Base-by-base conservation (phyloP, 92 coral and sea anemone genomes). In the Epizoanthus ramosus region DNA sequence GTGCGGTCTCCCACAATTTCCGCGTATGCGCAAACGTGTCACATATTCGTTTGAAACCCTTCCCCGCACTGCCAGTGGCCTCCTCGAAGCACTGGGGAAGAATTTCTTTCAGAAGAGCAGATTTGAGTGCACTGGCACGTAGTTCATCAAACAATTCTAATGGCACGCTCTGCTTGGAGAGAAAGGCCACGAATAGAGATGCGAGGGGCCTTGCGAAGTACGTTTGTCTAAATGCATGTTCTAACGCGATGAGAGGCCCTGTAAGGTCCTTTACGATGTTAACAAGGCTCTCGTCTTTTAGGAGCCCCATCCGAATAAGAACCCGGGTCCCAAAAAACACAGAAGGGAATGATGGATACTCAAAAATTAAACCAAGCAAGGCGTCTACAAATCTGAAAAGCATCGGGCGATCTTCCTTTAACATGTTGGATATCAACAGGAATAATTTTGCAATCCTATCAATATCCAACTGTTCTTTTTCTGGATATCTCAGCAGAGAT, bases 151-250 rank as follows among this genome's bases (percentile, higher is more conserved):
- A 57, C 37, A 83, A 75, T 54, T 85, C 28, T 57, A 91, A 79
- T 47, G 69, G 75, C 0, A 87, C 80, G 67, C 80, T 91, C 59
- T 89, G 88, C 68, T 87, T 96, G 64, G 92, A 84, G 24, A 96
- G 89, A 84, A 96, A 96, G 60, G 97, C 93, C 7, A 88, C 91
- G 45, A 96, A 96, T 63, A 90, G 70, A 10, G 92, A 80, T 2
- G 98, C 98, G 35, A 94, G 94, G 71, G 86, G 45, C 88, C 91
- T 85, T 19, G 99, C 97, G 70, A 96, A 96, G 85, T 93, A 96
- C 2, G 83, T 75, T 71, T 90, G 88, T 16, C 56, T 23, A 28
- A 89, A 91, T 8, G 87, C 87, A 57, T 92, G 92, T 23, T 80
- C 87, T 3, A 96, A 86, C 9, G 97, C 99, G 9, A 71, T 33